A percentile compares a stretch with the other conserved stretches of the same genome.
phyloP scores from a whole-genome alignment of 2,113 vertebrate species.

The Thunnus maccoyii region DNA sequence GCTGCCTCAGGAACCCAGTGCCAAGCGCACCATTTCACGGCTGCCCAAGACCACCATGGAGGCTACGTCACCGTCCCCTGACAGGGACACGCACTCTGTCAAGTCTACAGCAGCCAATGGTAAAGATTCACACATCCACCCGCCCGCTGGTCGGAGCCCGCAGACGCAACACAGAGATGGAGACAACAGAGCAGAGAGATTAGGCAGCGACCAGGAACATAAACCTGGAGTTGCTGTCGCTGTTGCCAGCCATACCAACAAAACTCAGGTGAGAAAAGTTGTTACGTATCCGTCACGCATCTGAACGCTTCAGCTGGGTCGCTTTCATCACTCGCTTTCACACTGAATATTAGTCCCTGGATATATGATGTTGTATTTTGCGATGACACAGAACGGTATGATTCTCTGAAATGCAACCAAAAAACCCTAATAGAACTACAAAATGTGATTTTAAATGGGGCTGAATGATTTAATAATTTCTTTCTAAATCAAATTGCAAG shows the following conservation, averaged over 20 bases:
- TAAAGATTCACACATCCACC: constrained; percentile 41
- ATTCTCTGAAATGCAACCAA: no score
- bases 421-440: no score
- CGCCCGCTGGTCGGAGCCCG: constrained; percentile 40
- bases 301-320: no score
- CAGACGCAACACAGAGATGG: constrained; percentile 34
- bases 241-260: constrained; percentile 33
- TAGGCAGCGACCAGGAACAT: constrained; percentile 34
- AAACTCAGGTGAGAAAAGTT: constrained; percentile 72
- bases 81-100: constrained; percentile 60
- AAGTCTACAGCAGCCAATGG: constrained; percentile 48
- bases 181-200: constrained; percentile 55
- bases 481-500: no score
- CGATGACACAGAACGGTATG: no score
- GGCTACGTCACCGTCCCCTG: not conserved
- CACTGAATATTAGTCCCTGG: no score
- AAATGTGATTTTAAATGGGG: no score
- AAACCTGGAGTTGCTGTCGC: constrained; percentile 3
- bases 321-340: no score
- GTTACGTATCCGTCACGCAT: no score
- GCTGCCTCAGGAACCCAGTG: constrained; percentile 75
- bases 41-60: constrained; percentile 58
- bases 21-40: constrained; percentile 69
- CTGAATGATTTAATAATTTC: no score
- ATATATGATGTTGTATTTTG: no score